Base-by-base conservation (phyloP, 1,140 invertebrate species). In the Phthorimaea operculella region DNA sequence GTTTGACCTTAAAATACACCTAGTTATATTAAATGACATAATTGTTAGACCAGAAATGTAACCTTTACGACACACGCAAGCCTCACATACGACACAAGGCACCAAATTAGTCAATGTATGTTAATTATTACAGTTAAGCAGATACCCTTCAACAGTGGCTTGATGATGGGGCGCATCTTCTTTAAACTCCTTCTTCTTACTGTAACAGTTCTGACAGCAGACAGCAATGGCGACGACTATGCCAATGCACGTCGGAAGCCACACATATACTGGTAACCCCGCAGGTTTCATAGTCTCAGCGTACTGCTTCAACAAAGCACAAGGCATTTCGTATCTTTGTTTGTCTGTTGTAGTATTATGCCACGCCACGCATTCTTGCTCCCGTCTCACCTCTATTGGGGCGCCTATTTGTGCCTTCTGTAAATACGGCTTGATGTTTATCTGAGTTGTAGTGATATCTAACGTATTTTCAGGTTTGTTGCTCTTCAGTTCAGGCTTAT, bases 341-440 rank as follows among this genome's bases (percentile, higher is more conserved):
- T 68, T 70, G n/a, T 57, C 57, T 21, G 61, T 49, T 0, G 73
- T 74, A 9, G 63, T 57, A 52, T 84, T 84, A 48, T 81, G 79
- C 81, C 81, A 82, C 17, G 82, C 56, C 12, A 82, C 60, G 34
- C 80, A 83, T 28, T 78, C 73, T 36, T 79, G 77, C 6, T 74
- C 70, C 33, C 70, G 61, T 1, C 64, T 74, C 17, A 82, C 66
- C 57, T 68, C 65, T 12, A 84, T 50, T 4, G 60, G 55, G 1
- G 65, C 52, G 1, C 68, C 71, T 4, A 28, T 6, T 28, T 2
- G 21, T 44, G 64, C 74, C 18, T 64, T 62, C 11, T 59, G 65
- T 4, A 76, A 50, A 55, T 66, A 73, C 1, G 74, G 68, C 42
- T 66, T 69, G 4, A 83, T 69, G 45, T 82, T 68, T 47, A 79